These are phyloP conservation scores for Apodemia hepburni DNA, from an alignment of 2,888 invertebrate species.

Conservation along the genomic window DNA sequence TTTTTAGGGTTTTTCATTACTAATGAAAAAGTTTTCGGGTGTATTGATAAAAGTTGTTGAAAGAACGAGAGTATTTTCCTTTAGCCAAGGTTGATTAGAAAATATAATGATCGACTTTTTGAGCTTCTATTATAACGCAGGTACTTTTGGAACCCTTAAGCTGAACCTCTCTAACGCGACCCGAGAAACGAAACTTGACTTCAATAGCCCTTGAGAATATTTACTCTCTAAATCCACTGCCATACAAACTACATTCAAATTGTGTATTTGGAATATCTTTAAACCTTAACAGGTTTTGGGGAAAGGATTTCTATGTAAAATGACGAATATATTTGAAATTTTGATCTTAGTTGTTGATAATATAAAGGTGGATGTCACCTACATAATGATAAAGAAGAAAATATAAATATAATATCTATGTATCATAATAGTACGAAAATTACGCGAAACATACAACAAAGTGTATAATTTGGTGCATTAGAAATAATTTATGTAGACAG, in stretches of 20 bases:
- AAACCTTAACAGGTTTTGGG: not conserved
- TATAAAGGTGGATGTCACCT: too few species aligned
- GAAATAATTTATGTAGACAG: too few species aligned
- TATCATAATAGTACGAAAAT: too few species aligned
- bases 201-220: conserved; percentile 17
- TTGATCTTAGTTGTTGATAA: not conserved
- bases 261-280: conserved; percentile 4
- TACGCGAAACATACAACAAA: too few species aligned
- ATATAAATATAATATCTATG: too few species aligned
- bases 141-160: conserved; percentile 2
- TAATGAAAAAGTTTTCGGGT: conserved; percentile 14
- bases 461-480: too few species aligned
- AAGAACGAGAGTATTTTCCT: conserved; percentile 11
- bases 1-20: conserved; percentile 9
- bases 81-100: conserved; percentile 12
- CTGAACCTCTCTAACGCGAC: conserved; percentile 3
- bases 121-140: conserved; percentile 10
- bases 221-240: conserved; percentile 17
- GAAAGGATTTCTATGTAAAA: not conserved
- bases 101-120: conserved; percentile 12
- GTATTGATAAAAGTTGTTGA: conserved; percentile 13
- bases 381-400: too few species aligned
- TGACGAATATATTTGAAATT: not conserved
- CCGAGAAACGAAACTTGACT: conserved; percentile 16
- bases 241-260: conserved; percentile 18